Evolutionary conservation across 2,113 vertebrate species (phyloP), one percentile per base, ranked within the genome.

Genomic region (Indicator maculatus): DNA sequence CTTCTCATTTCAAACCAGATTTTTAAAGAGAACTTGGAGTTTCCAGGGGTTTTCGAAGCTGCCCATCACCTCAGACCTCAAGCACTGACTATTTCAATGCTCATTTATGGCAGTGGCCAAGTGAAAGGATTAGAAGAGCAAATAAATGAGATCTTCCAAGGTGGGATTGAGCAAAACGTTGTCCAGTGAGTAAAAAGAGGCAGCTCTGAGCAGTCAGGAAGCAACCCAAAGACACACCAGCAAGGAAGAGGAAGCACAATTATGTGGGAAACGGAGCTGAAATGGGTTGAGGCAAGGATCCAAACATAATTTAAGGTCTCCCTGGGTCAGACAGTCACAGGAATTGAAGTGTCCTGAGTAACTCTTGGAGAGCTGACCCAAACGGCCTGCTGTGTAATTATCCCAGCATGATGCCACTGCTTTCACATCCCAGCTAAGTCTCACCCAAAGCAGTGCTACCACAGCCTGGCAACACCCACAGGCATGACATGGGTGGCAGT

Each of bases 221-320:
- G 21, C 0, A 0, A 83, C 85, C 76, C 88, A 95, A 88, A 88
- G 83, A 45, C 86, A 81, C 64, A 56, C 31, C 70, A 88, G 86
- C 20, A 94, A 90, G 93, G 92, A 93, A 91, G 8, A 90, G 88
- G 86, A 93, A 88, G 69, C 47, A 64, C 72, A 93, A 67, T 91
- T 88, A 81, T 83, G 86, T 77, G 90, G 93, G 92, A 93, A 96
- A 86, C 58, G 67, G 76, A 84, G 73, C 76, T 88, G 92, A 53
- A 65, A 78, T 33, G 86, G 83, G 86, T 1, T 80, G 53, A 92
- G 92, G 86, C 83, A 90, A 56, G 63, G 79, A 80, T 94, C 88
- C 95, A 88, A 90, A 7, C 59, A 71, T 47, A 80, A 77, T n/a
- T 81, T 5, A n/a, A 93, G 65, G 86, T 93, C 88, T 88, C 28